Base-by-base conservation (phyloP, 2,888 invertebrate species). In the Agapostemon virescens region DNA sequence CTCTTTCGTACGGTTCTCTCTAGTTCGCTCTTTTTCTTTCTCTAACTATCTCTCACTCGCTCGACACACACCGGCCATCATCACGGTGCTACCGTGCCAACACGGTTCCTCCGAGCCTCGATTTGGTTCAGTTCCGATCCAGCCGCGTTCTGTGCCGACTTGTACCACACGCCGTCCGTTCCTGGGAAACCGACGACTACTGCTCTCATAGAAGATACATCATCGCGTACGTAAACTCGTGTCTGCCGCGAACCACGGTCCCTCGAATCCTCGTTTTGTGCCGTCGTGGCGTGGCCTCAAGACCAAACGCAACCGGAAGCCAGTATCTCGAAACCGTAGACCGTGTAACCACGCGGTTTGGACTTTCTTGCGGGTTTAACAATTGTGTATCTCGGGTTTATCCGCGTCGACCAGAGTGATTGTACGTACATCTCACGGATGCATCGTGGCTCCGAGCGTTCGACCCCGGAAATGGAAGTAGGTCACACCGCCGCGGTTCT, bases 221-320 rank as follows among this genome's bases (percentile, higher is more conserved):
- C n/a, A 67, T 71, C 81, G 71, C 64, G 45, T 72, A 75, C n/a
- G 55, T 42, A 36, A 33, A 70, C 36, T 67, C 77, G 74, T 82
- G 77, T 78, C 74, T 33, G 20, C 74, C 78, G 72, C 45, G 23
- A 33, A 67, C 11, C 49, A 49, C 33, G 42, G 23, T 38, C 71
- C 58, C 45, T 64, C 61, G 40, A 72, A 69, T 72, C 55, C 55
- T 30, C 26, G 55, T 6, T 63, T 38, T 74, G 81, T 81, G 74
- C n/a, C 67, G 61, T 45, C 70, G 52, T 69, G 49, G 69, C 72
- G 82, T 85, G 80, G 70, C 73, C 52, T 67, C 69, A 67, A 69
- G 74, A 77, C 71, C 49, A 49, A 69, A 36, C 55, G 70, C 68
- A 81, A 77, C 71, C 74, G 81, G 81, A 77, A 74, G 58, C 68